Evolutionary conservation across 2,888 invertebrate genomes (phyloP), one percentile per base, ranked within the genome.

Genomic region (Lasius fuliginosus): DNA sequence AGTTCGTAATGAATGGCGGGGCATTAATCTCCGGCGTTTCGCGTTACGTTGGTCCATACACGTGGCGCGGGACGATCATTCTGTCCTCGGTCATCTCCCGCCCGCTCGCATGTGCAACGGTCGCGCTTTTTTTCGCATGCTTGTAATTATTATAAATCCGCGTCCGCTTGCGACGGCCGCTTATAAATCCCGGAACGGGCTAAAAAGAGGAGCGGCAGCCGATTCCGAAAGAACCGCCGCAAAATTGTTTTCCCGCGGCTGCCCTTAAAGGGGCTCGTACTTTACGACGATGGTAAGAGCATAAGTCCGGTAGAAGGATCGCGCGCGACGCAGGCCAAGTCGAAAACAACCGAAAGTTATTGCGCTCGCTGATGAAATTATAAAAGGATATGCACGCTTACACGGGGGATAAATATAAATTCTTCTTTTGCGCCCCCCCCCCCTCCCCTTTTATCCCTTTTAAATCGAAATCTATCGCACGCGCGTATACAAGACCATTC

Each of bases 111-210:
- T 67, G 82, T 46, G 58, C 56, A 49, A 36, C 4, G 36, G 36
- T 36, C 4, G 49, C 40, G 64, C 76, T 82, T 82, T 27, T 83
- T 85, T 73, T 83, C 77, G 40, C 68, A 40, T 69, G 83, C 64
- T 83, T 86, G 89, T 81, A 88, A 88, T 89, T 88, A 89, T 88
- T 87, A 86, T 88, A 89, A 89, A 89, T 89, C 85, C 88, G 36
- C 67, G 60, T 18, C 27, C n/a, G 36, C 62, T 42, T 58, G 56
- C 36, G 65, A 69, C 69, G 69, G 33, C 33, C 69, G 83, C 62
- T 82, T 85, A 83, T 89, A 89, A 86, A 87, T 86, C 77, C 79
- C 67, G 58, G 58, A 76, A 86, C 65, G 64, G 11, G 58, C n/a
- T 33, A 46, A 68, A 65, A 76, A 30, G 18, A 12, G n/a, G 18